Evolutionary conservation across 1,140 invertebrate species (phyloP).

Genomic region (Drosophila tristis): DNA sequence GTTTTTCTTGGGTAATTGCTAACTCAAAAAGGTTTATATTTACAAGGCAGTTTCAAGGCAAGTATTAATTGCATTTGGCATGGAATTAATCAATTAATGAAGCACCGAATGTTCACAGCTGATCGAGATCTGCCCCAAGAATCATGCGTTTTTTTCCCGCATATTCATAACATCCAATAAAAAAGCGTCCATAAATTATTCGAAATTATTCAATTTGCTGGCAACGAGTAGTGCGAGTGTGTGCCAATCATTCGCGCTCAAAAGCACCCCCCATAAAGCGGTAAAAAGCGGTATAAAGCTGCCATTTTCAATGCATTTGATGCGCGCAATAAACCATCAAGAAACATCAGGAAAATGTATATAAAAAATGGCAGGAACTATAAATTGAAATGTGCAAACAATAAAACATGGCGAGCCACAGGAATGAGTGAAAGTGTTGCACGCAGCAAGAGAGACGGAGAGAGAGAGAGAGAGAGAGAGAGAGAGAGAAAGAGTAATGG

Average conservation of each 20-base stretch:
- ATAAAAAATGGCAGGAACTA: conserved; percentile 50
- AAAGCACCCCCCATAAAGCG: conserved; percentile 40
- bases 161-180: conserved; percentile 15
- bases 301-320: conserved; percentile 45
- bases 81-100: too few relatives aligned
- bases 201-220: conserved; percentile 38
- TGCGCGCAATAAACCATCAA: conserved; percentile 40
- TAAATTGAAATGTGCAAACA: conserved; percentile 59
- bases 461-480: conserved; percentile 4
- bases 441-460: too few relatives aligned
- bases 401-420: conserved; percentile 52
- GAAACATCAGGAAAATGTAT: conserved; percentile 3
- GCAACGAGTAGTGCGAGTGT: conserved; percentile 4
- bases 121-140: not conserved
- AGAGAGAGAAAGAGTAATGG: conserved; percentile 19
- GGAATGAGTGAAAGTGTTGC: conserved; percentile 6
- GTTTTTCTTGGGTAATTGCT: conserved; percentile 3
- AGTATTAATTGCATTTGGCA: too few relatives aligned
- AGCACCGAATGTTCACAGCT: not conserved
- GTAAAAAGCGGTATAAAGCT: conserved; percentile 50
- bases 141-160: conserved; percentile 9
- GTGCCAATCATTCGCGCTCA: conserved; percentile 37
- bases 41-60: too few relatives aligned
- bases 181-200: conserved; percentile 58
- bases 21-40: too few relatives aligned